Conservation (phyloP, 92 coral and sea anemone genomes). For the Ricordea florida region DNA sequence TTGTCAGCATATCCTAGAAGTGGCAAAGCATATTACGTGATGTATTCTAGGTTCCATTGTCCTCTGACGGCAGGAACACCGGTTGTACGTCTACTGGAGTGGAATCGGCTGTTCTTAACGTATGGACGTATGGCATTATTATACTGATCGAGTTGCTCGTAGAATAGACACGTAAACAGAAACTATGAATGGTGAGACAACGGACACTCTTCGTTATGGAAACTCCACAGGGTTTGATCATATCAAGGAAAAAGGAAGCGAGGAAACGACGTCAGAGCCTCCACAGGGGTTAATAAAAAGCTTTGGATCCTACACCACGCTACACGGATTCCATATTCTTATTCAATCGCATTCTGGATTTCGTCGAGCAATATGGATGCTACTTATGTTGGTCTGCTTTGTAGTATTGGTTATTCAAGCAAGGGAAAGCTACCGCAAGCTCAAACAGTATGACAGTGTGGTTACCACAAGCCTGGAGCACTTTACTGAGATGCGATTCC, state of each 20-base stretch:
- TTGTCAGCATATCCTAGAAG: too few relatives aligned
- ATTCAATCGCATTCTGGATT: neutral
- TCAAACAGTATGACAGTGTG: slow-evolving; percentile 9
- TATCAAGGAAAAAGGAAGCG: neutral
- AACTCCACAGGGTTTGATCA: too few relatives aligned
- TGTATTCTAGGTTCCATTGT: too few relatives aligned
- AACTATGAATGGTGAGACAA: too few relatives aligned
- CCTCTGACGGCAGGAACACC: too few relatives aligned
- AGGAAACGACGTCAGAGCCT: neutral
- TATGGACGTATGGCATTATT: too few relatives aligned
- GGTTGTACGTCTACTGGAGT: too few relatives aligned
- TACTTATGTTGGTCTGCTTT: slow-evolving; percentile 8
- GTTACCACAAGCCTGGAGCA: neutral
- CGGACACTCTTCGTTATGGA: too few relatives aligned
- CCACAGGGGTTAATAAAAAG: neutral
- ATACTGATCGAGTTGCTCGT: too few relatives aligned
- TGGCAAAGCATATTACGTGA: too few relatives aligned
- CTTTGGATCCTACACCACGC: slow-evolving; percentile 41
- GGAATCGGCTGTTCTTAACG: too few relatives aligned
- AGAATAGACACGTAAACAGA: too few relatives aligned
- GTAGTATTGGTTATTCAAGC: slow-evolving; percentile 1
- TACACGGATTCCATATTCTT: slow-evolving; percentile 62
- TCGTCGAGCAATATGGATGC: slow-evolving; percentile 42
- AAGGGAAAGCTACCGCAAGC: slow-evolving; percentile 6
- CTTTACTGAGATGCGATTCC: slow-evolving; percentile 23